These are phyloP conservation scores for Anolis apletophallus DNA, from an alignment of 2,797 vertebrate genomes.

Conservation along the genomic window DNA sequence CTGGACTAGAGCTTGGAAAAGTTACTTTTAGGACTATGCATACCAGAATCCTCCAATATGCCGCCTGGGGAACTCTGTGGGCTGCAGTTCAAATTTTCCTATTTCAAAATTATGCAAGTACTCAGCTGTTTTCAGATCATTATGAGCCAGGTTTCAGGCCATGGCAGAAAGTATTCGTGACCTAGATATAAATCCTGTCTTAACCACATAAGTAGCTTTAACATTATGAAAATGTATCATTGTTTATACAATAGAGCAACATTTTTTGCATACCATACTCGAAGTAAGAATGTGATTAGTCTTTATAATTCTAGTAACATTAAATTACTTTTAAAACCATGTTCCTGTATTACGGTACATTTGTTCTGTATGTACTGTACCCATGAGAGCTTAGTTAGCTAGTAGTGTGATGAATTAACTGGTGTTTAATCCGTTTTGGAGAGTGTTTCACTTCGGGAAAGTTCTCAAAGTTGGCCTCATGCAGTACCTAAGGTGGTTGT, in stretches of 20 bases:
- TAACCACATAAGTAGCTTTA: background rate
- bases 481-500: background rate
- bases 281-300: background rate
- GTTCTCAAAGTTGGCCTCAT: background rate
- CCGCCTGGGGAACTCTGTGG: background rate
- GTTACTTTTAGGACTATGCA: background rate
- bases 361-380: background rate
- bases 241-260: background rate
- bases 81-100: background rate
- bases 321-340: background rate
- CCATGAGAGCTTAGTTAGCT: no score
- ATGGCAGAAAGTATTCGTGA: background rate
- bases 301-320: background rate
- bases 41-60: background rate
- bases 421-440: background rate
- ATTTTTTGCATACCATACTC: background rate
- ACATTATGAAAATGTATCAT: background rate
- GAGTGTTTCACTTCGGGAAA: background rate
- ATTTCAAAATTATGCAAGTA: background rate
- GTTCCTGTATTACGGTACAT: background rate
- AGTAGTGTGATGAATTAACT: background rate
- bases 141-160: background rate
- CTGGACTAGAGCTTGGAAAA: background rate
- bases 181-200: constrained; percentile 6
- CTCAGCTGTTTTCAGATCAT: background rate